A percentile compares a stretch with the other conserved stretches of the same genome.
phyloP scores from a whole-genome alignment of 1,140 invertebrate species.

The Bombus sylvicola region DNA sequence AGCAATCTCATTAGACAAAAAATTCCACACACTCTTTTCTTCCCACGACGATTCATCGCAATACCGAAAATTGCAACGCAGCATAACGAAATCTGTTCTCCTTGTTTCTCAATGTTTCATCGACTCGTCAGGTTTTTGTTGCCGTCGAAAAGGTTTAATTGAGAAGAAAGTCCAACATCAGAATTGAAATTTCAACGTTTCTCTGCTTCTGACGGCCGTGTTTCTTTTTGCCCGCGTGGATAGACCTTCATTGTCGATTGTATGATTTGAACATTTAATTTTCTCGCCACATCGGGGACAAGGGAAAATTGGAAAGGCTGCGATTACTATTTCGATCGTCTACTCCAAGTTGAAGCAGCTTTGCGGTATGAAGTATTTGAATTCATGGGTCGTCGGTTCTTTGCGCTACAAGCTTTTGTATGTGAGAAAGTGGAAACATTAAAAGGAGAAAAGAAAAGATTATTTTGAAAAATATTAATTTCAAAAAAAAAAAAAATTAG shows the following conservation, averaged over 20 bases:
- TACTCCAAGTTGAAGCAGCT: not conserved
- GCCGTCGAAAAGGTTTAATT: not conserved
- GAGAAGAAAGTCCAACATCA: not conserved
- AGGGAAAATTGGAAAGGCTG: not conserved
- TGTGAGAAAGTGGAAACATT: not conserved
- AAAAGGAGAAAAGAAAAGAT: not conserved
- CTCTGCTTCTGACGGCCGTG: not conserved
- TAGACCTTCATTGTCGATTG: not conserved
- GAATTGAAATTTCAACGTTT: not conserved
- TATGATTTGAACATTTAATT: constrained; percentile 19
- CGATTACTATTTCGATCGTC: not conserved
- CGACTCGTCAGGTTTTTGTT: not conserved
- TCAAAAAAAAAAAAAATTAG: not conserved
- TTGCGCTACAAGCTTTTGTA: not conserved
- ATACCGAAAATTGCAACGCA: not conserved
- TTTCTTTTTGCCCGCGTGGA: not conserved
- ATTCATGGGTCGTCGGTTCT: not conserved
- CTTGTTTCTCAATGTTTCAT: not conserved
- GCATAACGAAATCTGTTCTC: not conserved
- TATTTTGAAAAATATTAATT: not conserved
- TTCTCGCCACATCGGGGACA: not conserved
- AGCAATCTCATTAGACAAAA: not conserved
- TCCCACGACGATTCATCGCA: not conserved
- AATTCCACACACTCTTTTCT: not conserved
- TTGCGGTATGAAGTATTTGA: not conserved